Base-by-base conservation (phyloP, 2,888 invertebrate species). In the Pterostichus madidus region DNA sequence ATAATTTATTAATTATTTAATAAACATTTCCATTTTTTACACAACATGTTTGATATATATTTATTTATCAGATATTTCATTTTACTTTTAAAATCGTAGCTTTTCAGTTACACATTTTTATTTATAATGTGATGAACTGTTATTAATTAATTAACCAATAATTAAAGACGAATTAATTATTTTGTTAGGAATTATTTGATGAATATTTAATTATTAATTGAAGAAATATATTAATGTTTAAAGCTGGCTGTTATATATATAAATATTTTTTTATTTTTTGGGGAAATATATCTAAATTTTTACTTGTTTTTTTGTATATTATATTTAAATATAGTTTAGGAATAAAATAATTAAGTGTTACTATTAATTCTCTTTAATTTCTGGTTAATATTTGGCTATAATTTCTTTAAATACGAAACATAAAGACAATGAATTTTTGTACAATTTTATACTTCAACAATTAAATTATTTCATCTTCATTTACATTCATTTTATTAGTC, bases 371-470 rank as follows among this genome's bases (percentile, higher is more conserved):
- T 8, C 7, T 39, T 39, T 39, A 39, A 39, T 39, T 39, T 3
- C 39, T 39, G 39, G 8, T 39, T 39, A 39, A 5, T 39, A 8
- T 39, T 15, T 7, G 59, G 59, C 59, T 59, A 59, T 31, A 10
- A 59, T 53, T 39, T 39, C 7, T 39, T 39, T 39, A 49, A 49
- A 59, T 59, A 64, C 64, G 64, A 73, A 73, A 73, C 15, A 53
- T 15, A 73, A 73, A 73, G 73, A 73, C 73, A 73, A 73, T 73
- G 73, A 73, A 73, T 73, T 73, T 53, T 64, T 64, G 64, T 64
- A 64, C 64, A 64, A 64, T 64, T 64, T 64, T 64, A 64, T 64
- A 64, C 32, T n/a, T 24, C 59, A 59, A 11, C 17, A 56, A 39
- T 68, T 68, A 44, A 73, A 73, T 73, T 73, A 73, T 46, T 64